A percentile compares a stretch with the other conserved stretches of the same genome.
phyloP scores from a whole-genome alignment of 2,113 vertebrate genomes.

The Bucco capensis region DNA sequence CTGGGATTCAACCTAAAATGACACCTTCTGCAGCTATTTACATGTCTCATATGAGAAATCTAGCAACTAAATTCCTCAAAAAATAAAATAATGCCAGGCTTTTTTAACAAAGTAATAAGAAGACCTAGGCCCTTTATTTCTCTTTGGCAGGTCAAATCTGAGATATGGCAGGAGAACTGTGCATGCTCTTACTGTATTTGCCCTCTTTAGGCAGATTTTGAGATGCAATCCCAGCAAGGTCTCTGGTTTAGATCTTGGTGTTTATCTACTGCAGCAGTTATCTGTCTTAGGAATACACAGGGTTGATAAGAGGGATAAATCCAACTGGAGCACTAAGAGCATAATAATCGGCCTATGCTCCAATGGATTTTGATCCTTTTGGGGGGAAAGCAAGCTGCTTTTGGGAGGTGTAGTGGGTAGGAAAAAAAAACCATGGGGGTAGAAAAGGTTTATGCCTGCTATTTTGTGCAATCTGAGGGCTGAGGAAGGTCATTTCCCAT shows the following conservation, averaged over 20 bases:
- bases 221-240: neutral
- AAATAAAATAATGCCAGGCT: neutral
- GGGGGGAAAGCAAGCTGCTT: neutral
- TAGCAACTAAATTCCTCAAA: neutral
- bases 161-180: rapidly evolving
- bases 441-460: neutral
- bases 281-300: neutral
- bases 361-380: neutral
- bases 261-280: neutral
- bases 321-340: neutral
- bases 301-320: neutral
- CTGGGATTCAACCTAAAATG: neutral
- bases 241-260: constrained; percentile 25
- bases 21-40: neutral
- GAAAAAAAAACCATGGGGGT: neutral
- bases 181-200: neutral
- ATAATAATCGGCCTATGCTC: neutral
- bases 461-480: neutral
- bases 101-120: neutral
- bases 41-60: neutral
- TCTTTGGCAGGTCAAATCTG: neutral
- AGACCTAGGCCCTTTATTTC: neutral
- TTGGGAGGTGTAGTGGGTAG: neutral
- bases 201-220: neutral
- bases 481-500: neutral